Evolutionary conservation across 2,797 vertebrate genomes (phyloP).

Genomic region (Alfaro cultratus): DNA sequence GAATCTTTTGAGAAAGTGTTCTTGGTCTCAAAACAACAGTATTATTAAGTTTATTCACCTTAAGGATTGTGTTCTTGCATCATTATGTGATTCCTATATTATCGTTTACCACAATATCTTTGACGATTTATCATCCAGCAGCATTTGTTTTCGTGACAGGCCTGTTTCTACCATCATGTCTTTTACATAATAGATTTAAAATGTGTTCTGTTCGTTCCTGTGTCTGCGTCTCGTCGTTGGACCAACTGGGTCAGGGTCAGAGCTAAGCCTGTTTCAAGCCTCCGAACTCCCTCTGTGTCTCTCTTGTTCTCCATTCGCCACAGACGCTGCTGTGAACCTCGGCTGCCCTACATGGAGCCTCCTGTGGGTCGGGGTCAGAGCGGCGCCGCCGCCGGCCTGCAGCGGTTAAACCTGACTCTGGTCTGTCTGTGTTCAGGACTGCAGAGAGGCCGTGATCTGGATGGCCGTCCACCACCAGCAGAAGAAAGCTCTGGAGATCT

Average conservation of each 20-base stretch:
- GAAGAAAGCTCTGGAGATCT: conserved; percentile 86
- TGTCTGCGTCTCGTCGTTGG: neutral
- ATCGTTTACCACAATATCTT: too few species aligned
- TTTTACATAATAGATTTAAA: neutral
- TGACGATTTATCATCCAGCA: too few species aligned
- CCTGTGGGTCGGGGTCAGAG: neutral
- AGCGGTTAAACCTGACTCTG: neutral
- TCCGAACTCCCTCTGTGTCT: neutral
- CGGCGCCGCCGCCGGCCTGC: conserved; percentile 15
- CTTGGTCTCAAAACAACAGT: too few species aligned
- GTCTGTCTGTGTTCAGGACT: conserved; percentile 61
- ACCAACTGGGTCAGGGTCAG: neutral
- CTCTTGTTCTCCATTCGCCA: neutral
- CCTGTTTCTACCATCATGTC: neutral
- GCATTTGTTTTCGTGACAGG: too few species aligned
- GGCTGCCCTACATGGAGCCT: neutral
- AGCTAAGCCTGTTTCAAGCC: conserved; percentile 31
- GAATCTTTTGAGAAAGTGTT: too few species aligned
- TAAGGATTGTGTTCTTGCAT: too few species aligned
- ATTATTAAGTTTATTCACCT: too few species aligned
- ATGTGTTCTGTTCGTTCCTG: neutral
- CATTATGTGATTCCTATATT: too few species aligned
- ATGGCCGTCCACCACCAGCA: conserved; percentile 86
- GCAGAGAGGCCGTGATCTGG: conserved; percentile 88
- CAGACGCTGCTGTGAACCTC: neutral